Percentiles rank a stretch among this genome's conserved stretches.
Evolutionary conservation across 2,797 vertebrate genomes (phyloP).

Genomic region (Sebastes itinus): DNA sequence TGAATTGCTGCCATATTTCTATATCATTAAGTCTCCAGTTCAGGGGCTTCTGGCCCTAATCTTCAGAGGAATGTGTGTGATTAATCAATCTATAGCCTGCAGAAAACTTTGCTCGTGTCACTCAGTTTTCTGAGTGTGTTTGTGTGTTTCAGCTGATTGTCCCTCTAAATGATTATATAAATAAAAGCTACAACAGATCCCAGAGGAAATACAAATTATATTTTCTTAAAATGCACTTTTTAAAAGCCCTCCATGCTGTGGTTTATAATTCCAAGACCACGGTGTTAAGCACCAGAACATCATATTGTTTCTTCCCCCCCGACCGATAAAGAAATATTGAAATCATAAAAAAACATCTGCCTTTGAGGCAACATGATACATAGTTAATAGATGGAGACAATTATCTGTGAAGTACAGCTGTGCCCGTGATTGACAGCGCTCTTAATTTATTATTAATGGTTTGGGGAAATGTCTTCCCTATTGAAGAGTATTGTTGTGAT

Average conservation of each 20-base stretch:
- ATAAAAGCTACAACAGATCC: constrained; percentile 20
- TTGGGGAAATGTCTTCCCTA: constrained; percentile 57
- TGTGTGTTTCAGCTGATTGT: constrained; percentile 38
- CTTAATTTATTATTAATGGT: constrained; percentile 75
- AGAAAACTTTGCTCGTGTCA: constrained; percentile 51
- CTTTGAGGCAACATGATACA: constrained; percentile 46
- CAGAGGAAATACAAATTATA: constrained; percentile 31
- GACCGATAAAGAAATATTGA: constrained; percentile 37
- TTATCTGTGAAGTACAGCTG: constrained; percentile 67
- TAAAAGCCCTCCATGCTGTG: neutral
- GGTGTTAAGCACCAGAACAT: constrained; percentile 1
- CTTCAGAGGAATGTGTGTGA: constrained; percentile 51
- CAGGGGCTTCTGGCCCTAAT: constrained; percentile 47
- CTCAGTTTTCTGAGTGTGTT: constrained; percentile 20
- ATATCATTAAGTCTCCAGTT: constrained; percentile 24
- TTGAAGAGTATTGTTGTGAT: constrained; percentile 45
- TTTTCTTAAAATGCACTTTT: constrained; percentile 29
- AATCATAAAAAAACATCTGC: constrained; percentile 12
- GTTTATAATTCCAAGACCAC: constrained; percentile 29
- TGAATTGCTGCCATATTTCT: constrained; percentile 33
- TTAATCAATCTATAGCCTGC: constrained; percentile 49
- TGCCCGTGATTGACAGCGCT: constrained; percentile 67
- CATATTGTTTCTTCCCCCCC: neutral
- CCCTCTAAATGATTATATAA: constrained; percentile 33
- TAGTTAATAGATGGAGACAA: constrained; percentile 57